phyloP scores from a whole-genome alignment of 2,888 invertebrate species.

The Lomographa bimaculata region DNA sequence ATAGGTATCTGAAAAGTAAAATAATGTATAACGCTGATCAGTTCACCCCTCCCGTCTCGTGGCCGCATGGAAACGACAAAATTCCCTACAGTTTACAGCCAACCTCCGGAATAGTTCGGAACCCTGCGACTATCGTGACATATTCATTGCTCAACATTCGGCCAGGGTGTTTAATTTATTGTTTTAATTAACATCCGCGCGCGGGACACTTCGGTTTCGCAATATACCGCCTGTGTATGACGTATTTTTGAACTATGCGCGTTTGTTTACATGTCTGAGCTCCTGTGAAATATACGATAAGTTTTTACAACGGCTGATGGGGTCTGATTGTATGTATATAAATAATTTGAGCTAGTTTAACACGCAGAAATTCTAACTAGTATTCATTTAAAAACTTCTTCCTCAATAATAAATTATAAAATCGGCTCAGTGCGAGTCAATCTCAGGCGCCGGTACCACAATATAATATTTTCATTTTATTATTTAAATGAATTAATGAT shows the following conservation, averaged over 20 bases:
- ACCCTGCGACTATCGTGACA: slow-evolving; percentile 65
- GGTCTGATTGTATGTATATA: not conserved
- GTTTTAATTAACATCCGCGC: slow-evolving; percentile 67
- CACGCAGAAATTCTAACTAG: no score
- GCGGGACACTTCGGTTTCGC: slow-evolving; percentile 56
- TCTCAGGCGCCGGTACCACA: no score
- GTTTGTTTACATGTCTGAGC: slow-evolving; percentile 16
- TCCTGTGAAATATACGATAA: slow-evolving; percentile 17
- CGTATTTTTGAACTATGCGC: slow-evolving; percentile 50
- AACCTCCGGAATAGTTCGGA: slow-evolving; percentile 62
- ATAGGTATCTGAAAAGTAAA: no score
- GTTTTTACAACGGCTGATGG: slow-evolving; percentile 6
- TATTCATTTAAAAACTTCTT: no score
- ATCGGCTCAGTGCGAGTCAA: no score
- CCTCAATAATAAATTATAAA: no score
- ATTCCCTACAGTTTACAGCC: slow-evolving; percentile 65
- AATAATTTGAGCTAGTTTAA: no score
- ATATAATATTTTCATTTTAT: no score
- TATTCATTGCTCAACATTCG: slow-evolving; percentile 65
- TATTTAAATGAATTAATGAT: no score
- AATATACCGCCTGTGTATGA: slow-evolving; percentile 57
- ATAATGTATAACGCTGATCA: no score
- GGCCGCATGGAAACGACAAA: slow-evolving; percentile 55
- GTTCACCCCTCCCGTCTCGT: no score
- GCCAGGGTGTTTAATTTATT: slow-evolving; percentile 59